phyloP scores from a whole-genome alignment of 2,113 vertebrate genomes.

The Sclerurus mexicanus region DNA sequence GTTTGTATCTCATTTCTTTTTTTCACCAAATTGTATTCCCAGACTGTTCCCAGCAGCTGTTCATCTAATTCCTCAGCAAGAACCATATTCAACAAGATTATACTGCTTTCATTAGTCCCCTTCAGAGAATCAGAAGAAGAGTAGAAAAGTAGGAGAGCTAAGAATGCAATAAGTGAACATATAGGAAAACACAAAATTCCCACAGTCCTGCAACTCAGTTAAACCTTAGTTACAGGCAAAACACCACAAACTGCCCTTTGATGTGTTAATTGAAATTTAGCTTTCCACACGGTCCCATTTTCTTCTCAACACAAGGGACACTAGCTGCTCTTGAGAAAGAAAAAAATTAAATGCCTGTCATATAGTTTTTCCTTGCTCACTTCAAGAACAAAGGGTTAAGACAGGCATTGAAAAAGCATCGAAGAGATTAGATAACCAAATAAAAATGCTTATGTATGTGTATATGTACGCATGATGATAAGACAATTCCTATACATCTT shows the following conservation, averaged over 20 bases:
- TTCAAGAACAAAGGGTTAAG: slow-evolving; percentile 33
- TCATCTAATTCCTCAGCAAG: slow-evolving; percentile 54
- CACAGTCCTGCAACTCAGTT: neutral
- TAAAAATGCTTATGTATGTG: neutral
- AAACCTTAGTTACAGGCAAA: neutral
- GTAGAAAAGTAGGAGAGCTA: neutral
- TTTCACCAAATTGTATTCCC: slow-evolving; percentile 25
- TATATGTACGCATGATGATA: neutral
- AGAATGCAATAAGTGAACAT: neutral
- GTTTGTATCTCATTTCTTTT: slow-evolving; percentile 34
- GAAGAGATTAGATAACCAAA: slow-evolving; percentile 24
- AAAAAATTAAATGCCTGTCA: slow-evolving; percentile 19
- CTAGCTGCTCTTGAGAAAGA: neutral
- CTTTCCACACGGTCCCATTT: slow-evolving; percentile 4
- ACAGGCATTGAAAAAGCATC: neutral
- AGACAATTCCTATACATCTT: slow-evolving; percentile 16
- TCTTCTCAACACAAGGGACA: neutral
- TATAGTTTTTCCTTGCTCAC: slow-evolving; percentile 14
- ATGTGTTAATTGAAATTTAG: slow-evolving; percentile 21
- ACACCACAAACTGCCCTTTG: neutral
- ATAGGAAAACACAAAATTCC: slow-evolving; percentile 2
- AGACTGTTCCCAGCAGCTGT: slow-evolving; percentile 46
- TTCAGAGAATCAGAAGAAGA: neutral
- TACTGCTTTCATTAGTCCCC: neutral
- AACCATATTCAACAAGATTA: slow-evolving; percentile 37